phyloP scores from a whole-genome alignment of 2,888 invertebrate species.

The Drosophila kambysellisi region DNA sequence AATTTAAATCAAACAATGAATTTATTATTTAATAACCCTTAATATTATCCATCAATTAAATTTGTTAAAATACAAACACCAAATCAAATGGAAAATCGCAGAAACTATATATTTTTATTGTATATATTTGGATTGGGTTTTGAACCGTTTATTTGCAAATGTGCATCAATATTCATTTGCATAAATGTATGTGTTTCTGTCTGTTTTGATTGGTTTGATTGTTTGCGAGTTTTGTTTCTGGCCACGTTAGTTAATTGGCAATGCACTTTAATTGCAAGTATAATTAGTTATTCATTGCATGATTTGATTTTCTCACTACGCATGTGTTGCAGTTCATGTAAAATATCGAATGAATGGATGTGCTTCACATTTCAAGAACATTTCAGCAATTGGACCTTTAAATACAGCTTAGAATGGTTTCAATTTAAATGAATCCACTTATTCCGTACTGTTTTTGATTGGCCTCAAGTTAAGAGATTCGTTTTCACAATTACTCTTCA shows the following conservation, averaged over 20 bases:
- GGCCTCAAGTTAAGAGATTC: not conserved
- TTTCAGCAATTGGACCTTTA: not conserved
- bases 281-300: slow-evolving; percentile 48
- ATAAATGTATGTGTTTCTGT: not conserved
- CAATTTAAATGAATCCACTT: not conserved
- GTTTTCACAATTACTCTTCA: not conserved
- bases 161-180: slow-evolving; percentile 33
- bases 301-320: slow-evolving; percentile 29
- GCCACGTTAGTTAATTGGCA: slow-evolving; percentile 41
- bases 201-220: slow-evolving; percentile 12
- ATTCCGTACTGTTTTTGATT: not conserved
- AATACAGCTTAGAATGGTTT: not conserved
- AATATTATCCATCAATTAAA: not conserved
- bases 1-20: not conserved
- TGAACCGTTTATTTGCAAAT: not conserved
- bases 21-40: not conserved
- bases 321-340: slow-evolving; percentile 2
- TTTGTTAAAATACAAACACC: not conserved
- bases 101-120: too few species aligned
- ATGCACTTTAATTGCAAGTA: slow-evolving; percentile 36
- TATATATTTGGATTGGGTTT: not conserved
- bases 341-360: not conserved
- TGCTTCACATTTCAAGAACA: slow-evolving; percentile 9
- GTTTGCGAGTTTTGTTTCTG: slow-evolving; percentile 25
- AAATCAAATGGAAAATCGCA: not conserved